phyloP scores from a whole-genome alignment of 2,113 vertebrate species.

The Rhizomys pruinosus region DNA sequence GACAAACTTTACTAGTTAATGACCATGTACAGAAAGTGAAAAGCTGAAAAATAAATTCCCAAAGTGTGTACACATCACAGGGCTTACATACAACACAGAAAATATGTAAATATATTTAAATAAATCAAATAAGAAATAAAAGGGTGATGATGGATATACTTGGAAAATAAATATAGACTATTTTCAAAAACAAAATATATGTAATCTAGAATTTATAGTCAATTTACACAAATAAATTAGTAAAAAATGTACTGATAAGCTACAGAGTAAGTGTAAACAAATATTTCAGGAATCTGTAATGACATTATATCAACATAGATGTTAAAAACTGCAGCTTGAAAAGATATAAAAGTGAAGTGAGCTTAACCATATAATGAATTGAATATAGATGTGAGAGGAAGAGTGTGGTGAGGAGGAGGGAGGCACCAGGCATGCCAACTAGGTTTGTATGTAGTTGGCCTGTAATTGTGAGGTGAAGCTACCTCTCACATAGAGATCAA shows the following conservation, averaged over 20 bases:
- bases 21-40: background rate
- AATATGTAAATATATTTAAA: background rate
- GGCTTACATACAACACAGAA: background rate
- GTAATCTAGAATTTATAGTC: background rate
- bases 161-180: background rate
- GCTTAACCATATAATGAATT: background rate
- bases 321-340: background rate
- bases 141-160: background rate
- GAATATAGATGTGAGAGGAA: background rate
- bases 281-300: background rate
- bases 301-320: background rate
- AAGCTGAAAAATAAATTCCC: background rate
- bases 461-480: background rate
- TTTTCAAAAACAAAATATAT: background rate
- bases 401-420: no score
- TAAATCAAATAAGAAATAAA: background rate
- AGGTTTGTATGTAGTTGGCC: background rate
- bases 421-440: no score
- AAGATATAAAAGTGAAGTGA: background rate
- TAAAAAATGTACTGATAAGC: background rate
- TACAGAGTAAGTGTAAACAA: background rate
- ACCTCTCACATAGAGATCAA: background rate
- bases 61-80: background rate
- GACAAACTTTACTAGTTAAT: background rate
- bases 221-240: background rate